These are phyloP conservation scores for Acleris emargana DNA, from an alignment of 2,888 invertebrate genomes.

Conservation along the genomic window DNA sequence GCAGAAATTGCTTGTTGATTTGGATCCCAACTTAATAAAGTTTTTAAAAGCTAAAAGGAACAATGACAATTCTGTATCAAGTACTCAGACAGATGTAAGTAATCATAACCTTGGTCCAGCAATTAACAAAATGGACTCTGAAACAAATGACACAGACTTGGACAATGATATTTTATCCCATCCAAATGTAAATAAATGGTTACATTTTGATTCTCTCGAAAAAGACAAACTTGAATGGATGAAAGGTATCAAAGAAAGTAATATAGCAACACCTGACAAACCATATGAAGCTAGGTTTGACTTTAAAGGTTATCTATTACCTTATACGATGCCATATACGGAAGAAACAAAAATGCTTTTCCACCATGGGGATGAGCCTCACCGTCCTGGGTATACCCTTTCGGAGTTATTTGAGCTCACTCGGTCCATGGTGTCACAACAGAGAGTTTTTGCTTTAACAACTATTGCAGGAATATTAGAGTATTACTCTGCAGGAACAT, in stretches of 20 bases:
- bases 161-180: conserved; percentile 84
- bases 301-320: conserved; percentile 90
- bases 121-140: conserved; percentile 58
- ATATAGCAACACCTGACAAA: conserved; percentile 81
- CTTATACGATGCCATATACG: conserved; percentile 85
- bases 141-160: conserved; percentile 60
- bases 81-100: conserved; percentile 34
- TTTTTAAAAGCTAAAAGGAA: conserved; percentile 82
- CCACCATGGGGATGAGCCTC: conserved; percentile 97
- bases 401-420: conserved; percentile 93
- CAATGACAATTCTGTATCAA: conserved; percentile 33
- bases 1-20: conserved; percentile 84
- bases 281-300: conserved; percentile 93
- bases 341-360: conserved; percentile 87
- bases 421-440: conserved; percentile 90
- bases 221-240: conserved; percentile 95
- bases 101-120: conserved; percentile 24
- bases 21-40: conserved; percentile 87
- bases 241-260: conserved; percentile 85
- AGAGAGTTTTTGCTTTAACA: conserved; percentile 91
- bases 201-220: conserved; percentile 94
- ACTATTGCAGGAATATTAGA: conserved; percentile 91
- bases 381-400: conserved; percentile 94
- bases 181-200: conserved; percentile 88
- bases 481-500: conserved; percentile 89